Conservation (phyloP, 2,113 vertebrate genomes). For the Bagarius yarrelli region DNA sequence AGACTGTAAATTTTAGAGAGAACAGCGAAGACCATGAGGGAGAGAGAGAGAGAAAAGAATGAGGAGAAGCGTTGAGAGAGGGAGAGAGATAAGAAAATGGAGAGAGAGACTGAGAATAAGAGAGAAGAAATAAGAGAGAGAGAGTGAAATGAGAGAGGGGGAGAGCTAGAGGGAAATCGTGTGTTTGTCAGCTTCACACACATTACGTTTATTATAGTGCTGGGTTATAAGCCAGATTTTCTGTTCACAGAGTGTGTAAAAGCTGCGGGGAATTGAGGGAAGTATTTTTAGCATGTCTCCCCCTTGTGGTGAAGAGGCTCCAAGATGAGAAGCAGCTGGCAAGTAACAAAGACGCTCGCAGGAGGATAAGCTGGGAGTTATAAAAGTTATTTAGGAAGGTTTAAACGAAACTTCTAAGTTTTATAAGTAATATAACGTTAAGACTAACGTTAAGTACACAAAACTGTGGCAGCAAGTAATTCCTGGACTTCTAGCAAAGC, state of each 20-base stretch:
- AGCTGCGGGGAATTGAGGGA: neutral
- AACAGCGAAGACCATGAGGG: too few relatives aligned
- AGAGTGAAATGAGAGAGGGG: neutral
- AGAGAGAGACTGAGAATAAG: neutral
- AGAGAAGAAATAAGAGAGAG: neutral
- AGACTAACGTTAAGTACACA: neutral
- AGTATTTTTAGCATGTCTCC: slow-evolving; percentile 44
- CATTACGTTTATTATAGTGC: neutral
- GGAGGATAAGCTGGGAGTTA: neutral
- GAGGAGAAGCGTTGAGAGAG: too few relatives aligned
- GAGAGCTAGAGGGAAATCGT: neutral
- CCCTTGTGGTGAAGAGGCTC: slow-evolving; percentile 44
- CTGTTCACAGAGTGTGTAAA: slow-evolving; percentile 15
- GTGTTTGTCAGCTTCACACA: neutral
- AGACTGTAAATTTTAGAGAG: too few relatives aligned
- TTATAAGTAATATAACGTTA: neutral
- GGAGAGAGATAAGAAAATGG: neutral
- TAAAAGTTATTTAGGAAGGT: too few relatives aligned
- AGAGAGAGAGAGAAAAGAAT: too few relatives aligned
- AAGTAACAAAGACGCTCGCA: slow-evolving; percentile 18
- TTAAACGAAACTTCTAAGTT: too few relatives aligned
- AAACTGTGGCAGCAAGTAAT: slow-evolving; percentile 13
- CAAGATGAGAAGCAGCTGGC: neutral
- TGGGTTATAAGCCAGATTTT: neutral
- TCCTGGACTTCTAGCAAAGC: neutral